Evolutionary conservation across 2,113 vertebrate genomes (phyloP).

Genomic region (Leucosticte australis): DNA sequence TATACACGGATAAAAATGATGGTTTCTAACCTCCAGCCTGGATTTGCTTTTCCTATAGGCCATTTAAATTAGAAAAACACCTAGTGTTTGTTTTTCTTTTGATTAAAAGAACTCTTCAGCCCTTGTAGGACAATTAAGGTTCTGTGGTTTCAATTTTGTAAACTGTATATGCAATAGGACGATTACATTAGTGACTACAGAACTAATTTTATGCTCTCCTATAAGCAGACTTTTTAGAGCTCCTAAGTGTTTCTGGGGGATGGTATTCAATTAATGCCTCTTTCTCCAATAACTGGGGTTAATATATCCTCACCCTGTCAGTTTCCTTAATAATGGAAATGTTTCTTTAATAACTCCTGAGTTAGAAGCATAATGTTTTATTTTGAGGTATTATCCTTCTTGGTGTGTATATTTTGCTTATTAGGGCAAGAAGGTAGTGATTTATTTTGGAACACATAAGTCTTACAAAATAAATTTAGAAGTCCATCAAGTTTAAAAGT

Average conservation of each 20-base stretch:
- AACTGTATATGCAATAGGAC: not conserved
- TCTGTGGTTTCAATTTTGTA: constrained; percentile 14
- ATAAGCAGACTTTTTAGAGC: not conserved
- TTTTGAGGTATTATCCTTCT: not conserved
- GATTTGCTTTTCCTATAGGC: not conserved
- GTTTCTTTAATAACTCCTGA: not conserved
- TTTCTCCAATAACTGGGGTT: not conserved
- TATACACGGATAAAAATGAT: not conserved
- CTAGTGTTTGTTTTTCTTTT: constrained; percentile 2
- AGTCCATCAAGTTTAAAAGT: not conserved
- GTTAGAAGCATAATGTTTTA: not conserved
- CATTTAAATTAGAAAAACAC: not conserved
- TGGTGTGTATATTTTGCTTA: not conserved
- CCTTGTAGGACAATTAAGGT: not conserved
- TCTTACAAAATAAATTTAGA: not conserved
- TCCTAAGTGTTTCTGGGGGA: not conserved
- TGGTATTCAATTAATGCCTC: not conserved
- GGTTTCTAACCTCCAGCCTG: not conserved
- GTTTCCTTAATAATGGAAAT: not conserved
- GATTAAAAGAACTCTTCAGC: not conserved
- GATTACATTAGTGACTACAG: not conserved
- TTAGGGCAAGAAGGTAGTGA: not conserved
- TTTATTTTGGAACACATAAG: not conserved
- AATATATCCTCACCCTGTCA: not conserved
- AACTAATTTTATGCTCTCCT: not conserved